Base-by-base conservation (phyloP, 1,140 invertebrate species). In the Drosophila grimshawi region DNA sequence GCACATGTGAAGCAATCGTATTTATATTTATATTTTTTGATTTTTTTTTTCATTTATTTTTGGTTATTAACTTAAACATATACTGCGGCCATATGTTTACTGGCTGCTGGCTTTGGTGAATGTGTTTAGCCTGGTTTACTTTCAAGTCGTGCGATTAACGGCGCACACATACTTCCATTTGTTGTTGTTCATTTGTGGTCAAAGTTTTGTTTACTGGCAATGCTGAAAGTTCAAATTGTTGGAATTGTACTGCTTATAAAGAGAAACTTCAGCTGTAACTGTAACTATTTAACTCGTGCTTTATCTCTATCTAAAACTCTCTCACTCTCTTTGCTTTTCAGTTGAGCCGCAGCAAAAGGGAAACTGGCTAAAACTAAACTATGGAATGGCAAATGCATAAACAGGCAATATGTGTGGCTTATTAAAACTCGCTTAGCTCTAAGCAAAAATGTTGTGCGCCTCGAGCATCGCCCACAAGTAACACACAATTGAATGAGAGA, bases 401-500 rank as follows among this genome's bases (percentile, higher is more conserved):
- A 59, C 46, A 35, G 61, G 39, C 72, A 55, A 70, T 61, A 59
- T 59, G 55, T 43, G 48, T 49, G 62, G 71, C 74, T 69, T 65
- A 81, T 75, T 78, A 74, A 76, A 68, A 75, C 65, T 53, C 55
- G 41, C 60, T 78, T 74, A 76, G 67, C 35, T 65, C 5, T 51
- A 41, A 10, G 41, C 45, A 53, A 64, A 48, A 66, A 45, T 19
- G 49, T 60, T 60, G 46, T 60, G 68, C 11, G 19, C 11, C 39
- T 19, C 59, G 60, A 66, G 39, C 49, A 49, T 41, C 65, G 56
- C 49, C 48, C 35, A 57, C 67, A 68, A 62, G 48, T 81, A 75
- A 75, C 61, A 65, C 57, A 65, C 78, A 86, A 86, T 76, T 78
- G 67, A 86, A 69, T 81, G 63, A 72, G 78, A 81, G 76, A 69